Base-by-base conservation (phyloP, 2,797 vertebrate genomes). In the Rhyacichthys aspro region DNA sequence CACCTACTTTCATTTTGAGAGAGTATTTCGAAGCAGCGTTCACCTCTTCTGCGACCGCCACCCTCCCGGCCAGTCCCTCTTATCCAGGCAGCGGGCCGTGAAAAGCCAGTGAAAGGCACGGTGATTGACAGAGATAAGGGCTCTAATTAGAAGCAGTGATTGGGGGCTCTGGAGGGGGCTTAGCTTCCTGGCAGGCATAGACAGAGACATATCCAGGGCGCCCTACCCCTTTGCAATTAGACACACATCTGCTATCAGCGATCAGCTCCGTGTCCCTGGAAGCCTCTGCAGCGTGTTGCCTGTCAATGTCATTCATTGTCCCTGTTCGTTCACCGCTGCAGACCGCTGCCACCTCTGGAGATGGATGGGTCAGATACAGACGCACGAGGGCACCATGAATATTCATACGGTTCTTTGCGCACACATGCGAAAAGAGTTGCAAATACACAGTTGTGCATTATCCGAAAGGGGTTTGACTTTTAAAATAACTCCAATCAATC, bases 221-320 rank as follows among this genome's bases (percentile, higher is more conserved):
- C 67, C 79, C 73, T 78, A 59, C 79, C 82, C 76, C 59, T 48
- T 69, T 19, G 55, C 88, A 90, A 88, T 90, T 90, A 90, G 76
- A 80, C 81, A 71, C 87, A 88, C 89, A 90, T 89, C 85, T 89
- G 87, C 85, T 89, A 86, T 90, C 88, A 77, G 80, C 61, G 64
- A 89, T 87, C 89, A 77, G 81, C 77, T 75, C 81, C 7, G 55
- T 83, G 84, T 82, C 84, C 75, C 82, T 59, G 57, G 58, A 81
- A 86, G 43, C 52, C 70, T 80, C 67, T 58, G 73, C 74, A 47
- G 80, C 74, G 72, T 63, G 64, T 60, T 50, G 69, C 75, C 83
- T 70, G 85, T 85, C 90, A 90, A 85, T 85, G 89, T 90, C 88
- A 86, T 88, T 87, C 83, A 81, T 86, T 89, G 85, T 90, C 81